These are phyloP conservation scores for Pelodytes ibericus DNA, from an alignment of 2,797 vertebrate species.

Conservation along the genomic window DNA sequence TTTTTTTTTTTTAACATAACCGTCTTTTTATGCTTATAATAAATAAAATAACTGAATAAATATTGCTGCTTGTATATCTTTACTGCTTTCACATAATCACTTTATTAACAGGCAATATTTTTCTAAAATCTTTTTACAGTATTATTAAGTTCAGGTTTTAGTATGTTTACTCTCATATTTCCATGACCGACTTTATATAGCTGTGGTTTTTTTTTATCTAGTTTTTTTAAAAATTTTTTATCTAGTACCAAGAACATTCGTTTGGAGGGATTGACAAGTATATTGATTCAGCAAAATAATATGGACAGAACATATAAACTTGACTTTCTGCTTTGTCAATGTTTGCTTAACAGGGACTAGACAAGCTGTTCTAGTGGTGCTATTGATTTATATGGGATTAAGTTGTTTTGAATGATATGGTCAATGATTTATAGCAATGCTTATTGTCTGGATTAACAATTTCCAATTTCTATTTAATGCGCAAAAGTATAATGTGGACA, in stretches of 20 bases:
- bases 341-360: conserved; percentile 31
- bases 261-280: conserved; percentile 5
- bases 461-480: background rate
- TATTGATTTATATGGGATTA: conserved; percentile 47
- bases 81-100: no score
- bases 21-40: no score
- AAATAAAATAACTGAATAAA: no score
- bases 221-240: no score
- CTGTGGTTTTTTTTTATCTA: background rate
- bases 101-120: no score
- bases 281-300: conserved; percentile 32
- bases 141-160: no score
- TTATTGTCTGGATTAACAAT: conserved; percentile 44
- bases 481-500: background rate
- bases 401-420: conserved; percentile 36
- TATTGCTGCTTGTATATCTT: no score
- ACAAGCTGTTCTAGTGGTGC: conserved; percentile 22
- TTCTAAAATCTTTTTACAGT: no score
- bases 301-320: conserved; percentile 28
- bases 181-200: no score
- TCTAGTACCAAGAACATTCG: background rate
- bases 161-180: no score
- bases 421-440: conserved; percentile 24
- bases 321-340: conserved; percentile 27
- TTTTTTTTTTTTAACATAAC: no score